These are phyloP conservation scores for Cuculus canorus DNA, from an alignment of 2,797 vertebrate species.

Conservation along the genomic window DNA sequence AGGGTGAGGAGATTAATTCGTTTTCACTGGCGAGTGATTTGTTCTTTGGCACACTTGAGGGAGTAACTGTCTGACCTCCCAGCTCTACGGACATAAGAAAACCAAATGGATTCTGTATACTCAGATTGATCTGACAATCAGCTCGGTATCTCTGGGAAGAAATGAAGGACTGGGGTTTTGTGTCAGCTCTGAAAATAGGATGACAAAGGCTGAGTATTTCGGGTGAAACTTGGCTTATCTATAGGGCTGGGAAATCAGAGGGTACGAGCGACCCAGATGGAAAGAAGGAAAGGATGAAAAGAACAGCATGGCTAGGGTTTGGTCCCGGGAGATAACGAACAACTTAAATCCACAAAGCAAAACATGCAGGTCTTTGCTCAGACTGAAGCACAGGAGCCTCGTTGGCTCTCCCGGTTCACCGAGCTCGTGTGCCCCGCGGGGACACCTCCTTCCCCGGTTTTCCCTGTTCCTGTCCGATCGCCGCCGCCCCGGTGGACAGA, in stretches of 20 bases:
- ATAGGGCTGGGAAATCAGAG: neutral
- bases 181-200: neutral
- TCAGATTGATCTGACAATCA: neutral
- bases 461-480: no score
- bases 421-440: neutral
- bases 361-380: neutral
- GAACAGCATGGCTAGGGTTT: neutral
- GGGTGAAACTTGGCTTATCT: neutral
- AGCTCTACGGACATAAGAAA: neutral
- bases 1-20: neutral
- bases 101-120: neutral
- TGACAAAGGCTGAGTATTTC: neutral
- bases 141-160: neutral
- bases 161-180: neutral
- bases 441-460: neutral
- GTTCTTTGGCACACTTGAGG: neutral
- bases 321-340: neutral
- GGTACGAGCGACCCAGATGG: fast-evolving
- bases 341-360: neutral
- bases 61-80: neutral
- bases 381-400: fast-evolving
- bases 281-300: neutral
- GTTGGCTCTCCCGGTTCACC: fast-evolving
- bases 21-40: neutral
- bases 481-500: neutral